A percentile compares a stretch with the other conserved stretches of the same genome.
These are phyloP conservation scores for Clarias fuscus DNA, from an alignment of 2,797 vertebrate genomes.

Conservation along the genomic window DNA sequence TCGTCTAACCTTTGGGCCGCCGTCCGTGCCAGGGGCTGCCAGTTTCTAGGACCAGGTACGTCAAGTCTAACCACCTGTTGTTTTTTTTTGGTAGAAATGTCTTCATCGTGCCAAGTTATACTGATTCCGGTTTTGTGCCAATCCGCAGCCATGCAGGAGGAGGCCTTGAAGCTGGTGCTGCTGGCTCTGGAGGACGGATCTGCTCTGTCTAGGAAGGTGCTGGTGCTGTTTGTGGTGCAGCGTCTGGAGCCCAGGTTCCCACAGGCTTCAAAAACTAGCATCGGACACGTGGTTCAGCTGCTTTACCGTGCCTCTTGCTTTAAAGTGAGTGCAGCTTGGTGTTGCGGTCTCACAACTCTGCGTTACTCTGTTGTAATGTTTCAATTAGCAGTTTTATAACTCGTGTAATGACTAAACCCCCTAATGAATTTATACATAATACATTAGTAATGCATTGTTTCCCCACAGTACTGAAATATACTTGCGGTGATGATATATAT, in stretches of 20 bases:
- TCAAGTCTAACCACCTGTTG: neutral
- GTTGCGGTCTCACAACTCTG: neutral
- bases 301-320: conserved; percentile 99
- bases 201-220: conserved; percentile 93
- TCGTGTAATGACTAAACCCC: no score
- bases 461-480: no score
- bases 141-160: conserved; percentile 93
- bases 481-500: no score
- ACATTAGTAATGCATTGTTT: no score
- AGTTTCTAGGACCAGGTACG: conserved; percentile 96
- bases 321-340: conserved; percentile 76
- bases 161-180: conserved; percentile 95
- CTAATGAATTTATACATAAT: no score
- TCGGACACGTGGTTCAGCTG: conserved; percentile 98
- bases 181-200: conserved; percentile 97
- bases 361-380: no score
- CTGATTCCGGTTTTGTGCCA: neutral
- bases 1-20: conserved; percentile 99
- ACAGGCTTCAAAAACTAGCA: conserved; percentile 98
- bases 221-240: conserved; percentile 99
- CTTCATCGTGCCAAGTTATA: neutral
- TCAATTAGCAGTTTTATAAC: no score
- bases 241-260: conserved; percentile 97
- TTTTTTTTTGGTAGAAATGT: neutral
- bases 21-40: conserved; percentile 94